phyloP scores from a whole-genome alignment of 2,888 invertebrate genomes.

The Lasioglossum leucozonium region DNA sequence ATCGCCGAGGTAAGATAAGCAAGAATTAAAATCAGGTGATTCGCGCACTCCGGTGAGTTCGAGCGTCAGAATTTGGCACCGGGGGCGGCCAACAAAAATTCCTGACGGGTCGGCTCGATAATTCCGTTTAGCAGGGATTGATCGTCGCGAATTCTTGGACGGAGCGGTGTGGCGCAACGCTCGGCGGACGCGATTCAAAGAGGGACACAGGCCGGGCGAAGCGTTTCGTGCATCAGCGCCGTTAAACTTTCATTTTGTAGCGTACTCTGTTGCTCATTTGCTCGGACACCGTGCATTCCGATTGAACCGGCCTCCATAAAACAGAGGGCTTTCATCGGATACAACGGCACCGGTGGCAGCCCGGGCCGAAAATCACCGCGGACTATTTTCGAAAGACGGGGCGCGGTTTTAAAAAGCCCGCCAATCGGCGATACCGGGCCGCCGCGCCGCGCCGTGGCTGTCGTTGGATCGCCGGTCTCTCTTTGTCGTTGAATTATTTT shows the following conservation, averaged over 20 bases:
- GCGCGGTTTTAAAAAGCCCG: slow-evolving; percentile 64
- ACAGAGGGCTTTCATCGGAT: slow-evolving; percentile 56
- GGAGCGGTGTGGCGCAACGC: background rate
- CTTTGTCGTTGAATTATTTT: slow-evolving; percentile 83
- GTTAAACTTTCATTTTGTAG: slow-evolving; percentile 62
- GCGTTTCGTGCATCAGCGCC: slow-evolving; percentile 21
- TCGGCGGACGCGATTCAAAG: background rate
- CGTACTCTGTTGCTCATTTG: slow-evolving; percentile 45
- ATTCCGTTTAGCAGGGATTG: slow-evolving; percentile 1
- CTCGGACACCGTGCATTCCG: slow-evolving; percentile 39
- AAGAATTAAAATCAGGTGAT: background rate
- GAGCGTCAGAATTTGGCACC: background rate
- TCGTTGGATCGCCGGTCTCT: slow-evolving; percentile 69
- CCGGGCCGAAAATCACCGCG: slow-evolving; percentile 40
- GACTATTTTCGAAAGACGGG: slow-evolving; percentile 56
- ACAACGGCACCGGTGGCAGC: slow-evolving; percentile 42
- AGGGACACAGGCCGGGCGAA: background rate
- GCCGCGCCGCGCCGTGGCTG: slow-evolving; percentile 57
- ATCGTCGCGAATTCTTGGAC: background rate
- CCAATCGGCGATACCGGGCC: slow-evolving; percentile 61
- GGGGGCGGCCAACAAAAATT: background rate
- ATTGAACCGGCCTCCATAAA: slow-evolving; percentile 53
- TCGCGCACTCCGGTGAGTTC: background rate
- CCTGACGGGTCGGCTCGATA: background rate
- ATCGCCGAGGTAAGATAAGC: background rate